Base-by-base conservation (phyloP, 2,797 vertebrate genomes). In the Pipistrellus pygmaeus region DNA sequence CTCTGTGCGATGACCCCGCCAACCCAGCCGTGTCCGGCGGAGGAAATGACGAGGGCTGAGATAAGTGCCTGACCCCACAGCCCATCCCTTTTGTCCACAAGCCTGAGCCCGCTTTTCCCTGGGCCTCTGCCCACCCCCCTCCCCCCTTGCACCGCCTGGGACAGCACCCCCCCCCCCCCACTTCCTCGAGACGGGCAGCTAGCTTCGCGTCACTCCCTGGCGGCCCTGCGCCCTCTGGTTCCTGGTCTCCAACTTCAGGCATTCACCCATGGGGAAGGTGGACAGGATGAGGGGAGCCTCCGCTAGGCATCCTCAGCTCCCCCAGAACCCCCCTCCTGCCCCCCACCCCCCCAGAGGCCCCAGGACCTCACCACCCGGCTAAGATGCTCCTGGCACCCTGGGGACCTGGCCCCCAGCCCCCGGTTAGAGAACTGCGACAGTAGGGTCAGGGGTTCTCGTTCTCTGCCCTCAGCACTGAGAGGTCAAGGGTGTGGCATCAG, bases 31-130 rank as follows among this genome's bases (percentile, higher is more conserved):
- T 25, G 77, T 96, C 91, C 73, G 68, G 95, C 48, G 38, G 53
- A 95, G 97, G 97, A 97, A 96, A 94, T 97, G 97, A 96, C 78
- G 23, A 66, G 27, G 76, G 44, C 77, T 0, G n/a, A 96, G 91
- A 95, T 94, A 96, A 97, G 92, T 38, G 60, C n/a, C 82, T 95
- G 95, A 92, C 90, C 95, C 92, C 41, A 83, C 69, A 30, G 91
- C 75, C 86, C 55, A 15, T 91, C 91, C 88, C 55, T 94, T 77
- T 80, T 94, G 91, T 96, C 72, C 81, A 81, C 46, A 66, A 55
- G 64, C 44, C 57, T 64, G 75, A 57, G 51, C 35, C 62, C 85
- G 51, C 80, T 77, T 86, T 89, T 62, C 78, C 23, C 76, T 38
- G 21, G 64, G 72, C 57, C 82, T 77, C 55, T 1, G 18, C 13